phyloP scores from a whole-genome alignment of 2,797 vertebrate species.

The Intellagama lesueurii region DNA sequence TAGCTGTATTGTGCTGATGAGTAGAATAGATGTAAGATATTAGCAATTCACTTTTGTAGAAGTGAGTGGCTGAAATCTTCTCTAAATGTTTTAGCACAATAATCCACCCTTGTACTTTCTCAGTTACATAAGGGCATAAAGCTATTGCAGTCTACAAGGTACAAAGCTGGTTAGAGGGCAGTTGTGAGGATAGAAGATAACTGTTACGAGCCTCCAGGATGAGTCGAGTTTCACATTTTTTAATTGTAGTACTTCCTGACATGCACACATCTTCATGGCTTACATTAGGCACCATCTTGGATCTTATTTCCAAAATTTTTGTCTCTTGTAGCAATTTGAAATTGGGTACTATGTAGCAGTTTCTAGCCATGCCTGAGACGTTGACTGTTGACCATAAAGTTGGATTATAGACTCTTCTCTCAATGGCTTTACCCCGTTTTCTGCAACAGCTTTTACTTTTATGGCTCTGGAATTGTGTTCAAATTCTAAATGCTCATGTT shows the following conservation, averaged over 20 bases:
- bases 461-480: background rate
- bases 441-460: constrained; percentile 26
- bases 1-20: background rate
- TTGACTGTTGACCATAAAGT: background rate
- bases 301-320: background rate
- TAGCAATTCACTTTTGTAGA: constrained; percentile 40
- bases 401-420: background rate
- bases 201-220: background rate
- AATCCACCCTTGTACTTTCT: background rate
- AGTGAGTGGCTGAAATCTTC: constrained; percentile 15
- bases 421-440: constrained; percentile 40
- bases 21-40: constrained; percentile 43
- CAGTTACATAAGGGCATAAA: constrained; percentile 37
- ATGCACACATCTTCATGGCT: background rate
- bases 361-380: background rate
- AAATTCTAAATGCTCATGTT: background rate
- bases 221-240: constrained; percentile 1
- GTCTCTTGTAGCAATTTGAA: constrained; percentile 12
- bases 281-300: background rate
- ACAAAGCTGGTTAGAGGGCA: constrained; percentile 3
- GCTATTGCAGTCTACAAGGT: constrained; percentile 43
- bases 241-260: background rate
- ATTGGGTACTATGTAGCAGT: background rate
- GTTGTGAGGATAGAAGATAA: background rate
- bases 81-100: constrained; percentile 31